Evolutionary conservation across 1,140 invertebrate species (phyloP).

Genomic region (Bombus sylvicola): DNA sequence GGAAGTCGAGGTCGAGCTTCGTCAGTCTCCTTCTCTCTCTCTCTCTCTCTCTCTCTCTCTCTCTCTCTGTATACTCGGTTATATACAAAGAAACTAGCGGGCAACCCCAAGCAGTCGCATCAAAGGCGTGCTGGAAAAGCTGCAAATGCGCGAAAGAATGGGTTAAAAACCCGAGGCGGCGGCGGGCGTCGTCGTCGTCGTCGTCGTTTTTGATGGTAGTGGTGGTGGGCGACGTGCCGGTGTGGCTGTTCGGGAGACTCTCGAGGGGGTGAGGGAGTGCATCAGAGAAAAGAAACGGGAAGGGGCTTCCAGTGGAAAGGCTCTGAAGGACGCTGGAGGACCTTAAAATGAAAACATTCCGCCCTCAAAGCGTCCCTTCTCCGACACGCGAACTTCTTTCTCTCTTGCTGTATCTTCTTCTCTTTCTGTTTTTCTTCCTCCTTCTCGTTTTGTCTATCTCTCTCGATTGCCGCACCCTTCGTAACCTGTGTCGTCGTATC

Average conservation of each 20-base stretch:
- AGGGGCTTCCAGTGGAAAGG: constrained; percentile 54
- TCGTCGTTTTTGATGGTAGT: background rate
- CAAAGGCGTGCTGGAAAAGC: constrained; percentile 66
- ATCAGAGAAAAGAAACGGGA: constrained; percentile 50
- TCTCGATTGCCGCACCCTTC: constrained; percentile 52
- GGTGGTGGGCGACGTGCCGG: constrained; percentile 14
- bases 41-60: background rate
- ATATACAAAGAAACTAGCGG: constrained; percentile 32
- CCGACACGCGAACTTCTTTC: constrained; percentile 19
- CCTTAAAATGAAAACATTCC: constrained; percentile 74
- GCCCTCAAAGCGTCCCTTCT: constrained; percentile 63
- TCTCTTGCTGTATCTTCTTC: background rate
- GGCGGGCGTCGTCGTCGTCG: background rate
- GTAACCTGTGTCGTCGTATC: constrained; percentile 21
- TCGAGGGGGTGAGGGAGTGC: background rate
- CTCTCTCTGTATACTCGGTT: background rate
- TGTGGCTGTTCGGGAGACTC: constrained; percentile 4
- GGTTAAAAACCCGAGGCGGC: constrained; percentile 69
- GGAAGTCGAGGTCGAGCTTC: constrained; percentile 10
- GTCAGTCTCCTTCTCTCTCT: background rate
- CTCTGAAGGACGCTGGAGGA: constrained; percentile 64
- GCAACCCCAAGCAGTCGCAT: constrained; percentile 56
- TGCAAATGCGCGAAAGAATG: constrained; percentile 71
- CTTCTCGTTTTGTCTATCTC: background rate
- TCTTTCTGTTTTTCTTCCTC: background rate